phyloP scores from a whole-genome alignment of 1,140 invertebrate species.

The Cardiocondyla obscurior region DNA sequence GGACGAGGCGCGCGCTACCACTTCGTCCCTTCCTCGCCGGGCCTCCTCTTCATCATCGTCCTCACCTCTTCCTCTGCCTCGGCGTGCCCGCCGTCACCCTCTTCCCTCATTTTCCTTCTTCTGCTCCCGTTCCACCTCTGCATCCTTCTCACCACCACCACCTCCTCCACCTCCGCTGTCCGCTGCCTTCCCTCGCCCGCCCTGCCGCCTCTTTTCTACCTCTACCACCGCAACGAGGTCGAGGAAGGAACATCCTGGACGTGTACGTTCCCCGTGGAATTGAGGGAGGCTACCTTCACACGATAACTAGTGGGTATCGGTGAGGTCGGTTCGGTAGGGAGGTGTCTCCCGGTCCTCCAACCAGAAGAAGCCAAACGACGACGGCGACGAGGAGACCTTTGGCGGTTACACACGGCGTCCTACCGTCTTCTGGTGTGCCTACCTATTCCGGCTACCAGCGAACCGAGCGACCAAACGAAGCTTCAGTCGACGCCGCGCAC shows the following conservation, averaged over 20 bases:
- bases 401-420: conserved; percentile 74
- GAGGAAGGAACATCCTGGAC: conserved; percentile 66
- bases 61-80: conserved; percentile 29
- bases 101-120: conserved; percentile 55
- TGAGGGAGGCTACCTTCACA: conserved; percentile 64
- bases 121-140: conserved; percentile 73
- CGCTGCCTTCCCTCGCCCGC: conserved; percentile 53
- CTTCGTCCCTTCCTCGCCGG: conserved; percentile 72
- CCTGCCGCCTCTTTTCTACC: conserved; percentile 67
- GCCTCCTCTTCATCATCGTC: conserved; percentile 53
- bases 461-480: conserved; percentile 80
- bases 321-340: conserved; percentile 82
- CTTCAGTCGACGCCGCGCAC: conserved; percentile 84
- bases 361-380: conserved; percentile 81
- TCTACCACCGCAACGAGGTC: conserved; percentile 65
- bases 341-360: conserved; percentile 82
- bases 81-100: conserved; percentile 40
- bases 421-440: conserved; percentile 78
- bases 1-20: conserved; percentile 80
- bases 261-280: conserved; percentile 57
- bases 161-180: conserved; percentile 44
- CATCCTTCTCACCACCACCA: conserved; percentile 59
- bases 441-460: conserved; percentile 78
- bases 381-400: conserved; percentile 69
- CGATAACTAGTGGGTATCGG: conserved; percentile 64